Conservation (phyloP, 2,113 vertebrate species). For the Cavia porcellus region DNA sequence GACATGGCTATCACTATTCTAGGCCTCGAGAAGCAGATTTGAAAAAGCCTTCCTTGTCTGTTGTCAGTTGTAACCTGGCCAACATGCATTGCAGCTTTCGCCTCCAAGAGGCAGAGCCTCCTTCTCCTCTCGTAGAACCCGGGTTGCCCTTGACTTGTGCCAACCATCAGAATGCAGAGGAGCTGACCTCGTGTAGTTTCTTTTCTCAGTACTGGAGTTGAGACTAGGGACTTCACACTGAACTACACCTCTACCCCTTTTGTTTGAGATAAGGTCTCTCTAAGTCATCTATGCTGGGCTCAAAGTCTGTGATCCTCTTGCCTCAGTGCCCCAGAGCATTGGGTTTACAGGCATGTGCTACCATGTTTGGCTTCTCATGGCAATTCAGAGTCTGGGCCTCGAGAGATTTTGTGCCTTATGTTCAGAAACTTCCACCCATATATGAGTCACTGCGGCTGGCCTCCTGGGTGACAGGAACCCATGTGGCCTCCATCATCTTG, state of each 20-base stretch:
- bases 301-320: neutral
- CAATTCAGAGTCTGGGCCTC: neutral
- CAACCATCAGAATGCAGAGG: neutral
- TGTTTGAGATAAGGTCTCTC: neutral
- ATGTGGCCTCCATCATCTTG: neutral
- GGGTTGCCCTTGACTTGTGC: neutral
- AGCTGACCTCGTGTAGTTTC: neutral
- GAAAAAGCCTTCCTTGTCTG: neutral
- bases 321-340: neutral
- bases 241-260: neutral
- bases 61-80: neutral
- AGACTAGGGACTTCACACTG: neutral
- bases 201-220: neutral
- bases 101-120: neutral
- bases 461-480: neutral
- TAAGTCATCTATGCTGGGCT: neutral
- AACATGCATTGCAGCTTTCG: neutral
- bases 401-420: neutral
- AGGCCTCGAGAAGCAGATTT: neutral
- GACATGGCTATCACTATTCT: neutral
- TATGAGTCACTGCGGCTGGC: neutral
- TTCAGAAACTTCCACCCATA: neutral
- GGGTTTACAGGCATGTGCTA: neutral
- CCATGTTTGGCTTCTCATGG: neutral
- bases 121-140: neutral